Evolutionary conservation across 2,113 vertebrate genomes (phyloP).

Genomic region (Athene cunicularia): DNA sequence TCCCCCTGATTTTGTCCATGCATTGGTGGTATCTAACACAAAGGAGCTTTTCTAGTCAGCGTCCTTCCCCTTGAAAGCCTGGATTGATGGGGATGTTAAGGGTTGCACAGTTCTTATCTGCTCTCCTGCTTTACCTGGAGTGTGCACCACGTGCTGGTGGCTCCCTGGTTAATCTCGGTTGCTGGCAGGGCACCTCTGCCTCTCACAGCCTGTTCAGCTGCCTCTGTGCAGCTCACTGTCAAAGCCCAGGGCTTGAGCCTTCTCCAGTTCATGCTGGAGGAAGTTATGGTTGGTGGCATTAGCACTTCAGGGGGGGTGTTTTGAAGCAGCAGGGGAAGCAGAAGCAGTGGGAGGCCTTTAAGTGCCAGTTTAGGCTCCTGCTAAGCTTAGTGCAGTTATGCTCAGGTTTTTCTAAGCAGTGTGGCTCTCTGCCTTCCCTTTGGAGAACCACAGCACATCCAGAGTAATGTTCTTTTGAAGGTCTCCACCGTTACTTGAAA

Average conservation of each 20-base stretch:
- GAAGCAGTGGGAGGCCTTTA: not conserved
- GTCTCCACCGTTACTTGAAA: not conserved
- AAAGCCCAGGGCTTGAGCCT: not conserved
- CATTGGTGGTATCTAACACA: not conserved
- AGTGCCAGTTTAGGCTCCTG: not conserved
- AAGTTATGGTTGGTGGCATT: not conserved
- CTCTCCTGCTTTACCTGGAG: accelerated
- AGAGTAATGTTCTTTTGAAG: not conserved
- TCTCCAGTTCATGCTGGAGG: not conserved
- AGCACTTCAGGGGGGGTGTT: not conserved
- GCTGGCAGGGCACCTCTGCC: not conserved
- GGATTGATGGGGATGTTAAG: not conserved
- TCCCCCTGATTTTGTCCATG: not conserved
- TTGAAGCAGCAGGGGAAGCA: not conserved
- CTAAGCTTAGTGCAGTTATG: not conserved
- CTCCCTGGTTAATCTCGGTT: not conserved
- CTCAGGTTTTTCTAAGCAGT: not conserved
- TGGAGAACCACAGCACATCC: not conserved
- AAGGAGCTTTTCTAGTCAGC: not conserved
- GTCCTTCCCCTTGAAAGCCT: not conserved
- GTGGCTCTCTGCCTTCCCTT: not conserved
- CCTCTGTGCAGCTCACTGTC: not conserved
- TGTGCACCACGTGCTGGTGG: not conserved
- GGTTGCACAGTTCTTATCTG: not conserved
- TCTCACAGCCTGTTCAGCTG: not conserved